phyloP scores from a whole-genome alignment of 2,797 vertebrate species.

The Sebastes reedi region DNA sequence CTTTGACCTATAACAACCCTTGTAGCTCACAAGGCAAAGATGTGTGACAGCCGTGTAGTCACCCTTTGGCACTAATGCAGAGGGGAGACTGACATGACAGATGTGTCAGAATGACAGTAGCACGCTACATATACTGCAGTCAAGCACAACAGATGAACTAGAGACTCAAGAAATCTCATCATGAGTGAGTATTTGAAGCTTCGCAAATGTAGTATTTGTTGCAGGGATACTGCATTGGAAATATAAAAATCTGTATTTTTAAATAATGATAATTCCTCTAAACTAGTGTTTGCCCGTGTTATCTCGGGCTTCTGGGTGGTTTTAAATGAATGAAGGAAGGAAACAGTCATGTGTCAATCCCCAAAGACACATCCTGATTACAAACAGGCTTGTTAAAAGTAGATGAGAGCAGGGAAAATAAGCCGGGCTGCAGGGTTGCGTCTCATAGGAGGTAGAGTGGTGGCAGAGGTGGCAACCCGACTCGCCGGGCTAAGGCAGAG shows the following conservation, averaged over 20 bases:
- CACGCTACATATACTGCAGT: neutral
- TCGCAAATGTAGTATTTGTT: neutral
- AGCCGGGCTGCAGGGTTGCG: neutral
- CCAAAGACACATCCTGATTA: neutral
- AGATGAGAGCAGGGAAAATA: neutral
- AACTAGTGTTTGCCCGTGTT: neutral
- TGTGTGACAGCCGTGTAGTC: neutral
- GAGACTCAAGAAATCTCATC: neutral
- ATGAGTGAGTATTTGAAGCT: neutral
- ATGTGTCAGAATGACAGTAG: slow-evolving; percentile 5
- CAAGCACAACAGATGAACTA: neutral
- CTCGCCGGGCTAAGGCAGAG: neutral
- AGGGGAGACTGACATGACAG: neutral
- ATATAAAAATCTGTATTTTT: neutral
- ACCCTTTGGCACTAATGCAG: neutral
- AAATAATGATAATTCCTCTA: neutral
- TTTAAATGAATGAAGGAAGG: neutral
- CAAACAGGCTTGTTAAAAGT: neutral
- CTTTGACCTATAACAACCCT: slow-evolving; percentile 22
- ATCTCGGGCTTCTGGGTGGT: neutral
- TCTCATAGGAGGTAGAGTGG: neutral
- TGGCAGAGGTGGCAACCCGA: slow-evolving; percentile 1
- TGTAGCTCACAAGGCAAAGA: neutral
- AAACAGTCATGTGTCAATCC: neutral
- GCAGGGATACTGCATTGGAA: neutral